Evolutionary conservation across 2,888 invertebrate genomes (phyloP), one percentile per base, ranked within the genome.

Genomic region (Pyrgus malvae): DNA sequence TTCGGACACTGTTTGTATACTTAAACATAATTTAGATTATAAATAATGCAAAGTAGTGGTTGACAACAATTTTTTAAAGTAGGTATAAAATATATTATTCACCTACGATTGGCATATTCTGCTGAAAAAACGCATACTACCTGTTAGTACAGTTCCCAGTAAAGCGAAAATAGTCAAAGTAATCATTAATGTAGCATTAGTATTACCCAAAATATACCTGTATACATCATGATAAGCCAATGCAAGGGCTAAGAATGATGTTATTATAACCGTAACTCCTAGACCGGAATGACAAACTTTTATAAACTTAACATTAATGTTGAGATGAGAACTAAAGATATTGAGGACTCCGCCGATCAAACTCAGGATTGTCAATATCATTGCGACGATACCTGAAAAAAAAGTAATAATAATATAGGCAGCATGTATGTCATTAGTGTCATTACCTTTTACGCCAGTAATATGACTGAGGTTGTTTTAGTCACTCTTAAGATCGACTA

Each of bases 381-480:
- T 59, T 4, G 83, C 79, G 8, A 76, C 29, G 11, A 83, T 55
- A 50, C 85, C 85, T 85, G 74, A 53, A 65, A 82, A 61, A 57
- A 55, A 56, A 42, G 14, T 3, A 27, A n/a, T n/a, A n/a, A n/a
- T n/a, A n/a, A n/a, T n/a, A n/a, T n/a, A n/a, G n/a, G n/a, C n/a
- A n/a, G n/a, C n/a, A n/a, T n/a, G n/a, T n/a, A n/a, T n/a, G n/a
- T n/a, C n/a, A n/a, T n/a, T n/a, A n/a, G n/a, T n/a, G n/a, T n/a
- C n/a, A n/a, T n/a, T n/a, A n/a, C n/a, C n/a, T n/a, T n/a, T n/a
- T n/a, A n/a, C n/a, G n/a, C n/a, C n/a, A n/a, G n/a, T n/a, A n/a
- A n/a, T n/a, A n/a, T n/a, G n/a, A n/a, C n/a, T n/a, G n/a, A n/a
- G n/a, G n/a, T n/a, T n/a, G n/a, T n/a, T n/a, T n/a, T n/a, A n/a